phyloP scores from a whole-genome alignment of 2,113 vertebrate species.

The Scatophagus argus region DNA sequence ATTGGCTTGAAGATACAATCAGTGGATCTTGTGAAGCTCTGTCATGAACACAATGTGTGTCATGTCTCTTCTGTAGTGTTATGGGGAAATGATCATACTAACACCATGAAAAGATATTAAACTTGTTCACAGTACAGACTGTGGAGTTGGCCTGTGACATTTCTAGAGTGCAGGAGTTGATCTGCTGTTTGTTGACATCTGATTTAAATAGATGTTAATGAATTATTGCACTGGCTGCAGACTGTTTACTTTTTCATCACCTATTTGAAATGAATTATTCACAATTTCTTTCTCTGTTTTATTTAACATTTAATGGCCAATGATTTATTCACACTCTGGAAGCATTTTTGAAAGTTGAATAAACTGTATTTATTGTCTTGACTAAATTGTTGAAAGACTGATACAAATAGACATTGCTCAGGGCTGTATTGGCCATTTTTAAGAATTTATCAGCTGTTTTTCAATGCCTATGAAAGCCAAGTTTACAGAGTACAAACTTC shows the following conservation, averaged over 20 bases:
- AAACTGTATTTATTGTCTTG: constrained; percentile 73
- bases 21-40: neutral
- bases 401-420: constrained; percentile 71
- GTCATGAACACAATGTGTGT: neutral
- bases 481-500: constrained; percentile 17
- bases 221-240: constrained; percentile 68
- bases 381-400: constrained; percentile 64
- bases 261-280: constrained; percentile 79
- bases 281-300: constrained; percentile 71
- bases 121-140: neutral
- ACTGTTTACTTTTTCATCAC: constrained; percentile 80
- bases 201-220: constrained; percentile 79
- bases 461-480: neutral
- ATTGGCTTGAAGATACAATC: neutral
- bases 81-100: neutral
- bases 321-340: constrained; percentile 79
- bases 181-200: constrained; percentile 72
- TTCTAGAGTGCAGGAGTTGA: constrained; percentile 26
- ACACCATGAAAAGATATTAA: neutral
- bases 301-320: constrained; percentile 82
- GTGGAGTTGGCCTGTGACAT: neutral
- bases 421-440: constrained; percentile 67
- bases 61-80: neutral
- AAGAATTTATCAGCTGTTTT: constrained; percentile 49
- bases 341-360: constrained; percentile 75